These are phyloP conservation scores for Anagyrus pseudococci DNA, from an alignment of 2,888 invertebrate species.

Conservation along the genomic window DNA sequence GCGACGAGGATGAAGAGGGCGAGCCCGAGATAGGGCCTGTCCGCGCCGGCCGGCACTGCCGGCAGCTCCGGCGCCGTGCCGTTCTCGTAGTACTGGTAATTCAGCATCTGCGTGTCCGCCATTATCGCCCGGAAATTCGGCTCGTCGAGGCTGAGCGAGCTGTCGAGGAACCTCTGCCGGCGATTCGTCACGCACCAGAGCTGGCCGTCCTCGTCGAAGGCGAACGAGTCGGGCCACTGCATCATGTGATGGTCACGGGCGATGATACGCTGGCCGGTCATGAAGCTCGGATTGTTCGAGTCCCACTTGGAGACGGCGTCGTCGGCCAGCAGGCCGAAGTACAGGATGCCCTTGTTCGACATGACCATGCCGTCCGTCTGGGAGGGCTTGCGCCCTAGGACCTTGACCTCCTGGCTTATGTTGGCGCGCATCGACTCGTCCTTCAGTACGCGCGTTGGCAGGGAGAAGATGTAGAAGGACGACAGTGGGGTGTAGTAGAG, in stretches of 20 bases:
- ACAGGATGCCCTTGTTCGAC: conserved; percentile 73
- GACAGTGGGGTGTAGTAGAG: conserved; percentile 76
- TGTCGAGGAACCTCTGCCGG: conserved; percentile 71
- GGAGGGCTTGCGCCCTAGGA: conserved; percentile 70
- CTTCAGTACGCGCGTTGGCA: conserved; percentile 69
- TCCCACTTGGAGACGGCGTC: conserved; percentile 78
- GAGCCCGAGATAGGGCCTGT: background rate
- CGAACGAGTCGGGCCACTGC: conserved; percentile 78
- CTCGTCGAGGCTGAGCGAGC: conserved; percentile 66
- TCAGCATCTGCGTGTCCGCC: conserved; percentile 68
- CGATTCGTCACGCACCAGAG: conserved; percentile 74
- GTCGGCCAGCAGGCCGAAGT: conserved; percentile 73
- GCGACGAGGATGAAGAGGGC: background rate
- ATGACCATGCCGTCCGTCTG: conserved; percentile 80
- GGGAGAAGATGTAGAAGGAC: conserved; percentile 71
- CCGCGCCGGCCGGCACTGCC: conserved; percentile 41
- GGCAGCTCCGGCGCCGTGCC: conserved; percentile 50
- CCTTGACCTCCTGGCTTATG: conserved; percentile 62
- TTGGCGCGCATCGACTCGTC: conserved; percentile 61
- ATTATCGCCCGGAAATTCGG: conserved; percentile 71
- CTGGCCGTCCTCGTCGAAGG: conserved; percentile 72
- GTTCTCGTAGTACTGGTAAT: conserved; percentile 67
- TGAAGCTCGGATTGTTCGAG: conserved; percentile 68
- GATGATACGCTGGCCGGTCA: conserved; percentile 69
- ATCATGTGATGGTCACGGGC: conserved; percentile 72